Evolutionary conservation across 1,140 invertebrate species (phyloP).

Genomic region (Drosophila asahinai): DNA sequence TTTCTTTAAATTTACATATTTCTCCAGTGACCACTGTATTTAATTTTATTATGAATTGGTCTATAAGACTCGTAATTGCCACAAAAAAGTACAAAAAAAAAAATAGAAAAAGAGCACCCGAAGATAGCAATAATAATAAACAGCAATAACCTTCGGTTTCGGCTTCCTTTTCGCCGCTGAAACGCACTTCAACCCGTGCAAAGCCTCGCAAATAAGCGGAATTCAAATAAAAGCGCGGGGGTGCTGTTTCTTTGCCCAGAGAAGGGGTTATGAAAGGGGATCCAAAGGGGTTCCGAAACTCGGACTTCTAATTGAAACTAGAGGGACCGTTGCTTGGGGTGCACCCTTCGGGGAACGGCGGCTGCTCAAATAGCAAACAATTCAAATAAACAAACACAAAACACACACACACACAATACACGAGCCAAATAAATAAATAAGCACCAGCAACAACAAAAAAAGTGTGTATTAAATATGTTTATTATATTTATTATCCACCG

Average conservation of each 20-base stretch:
- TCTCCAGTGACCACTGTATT: constrained; percentile 30
- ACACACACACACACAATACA: constrained; percentile 32
- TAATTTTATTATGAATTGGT: constrained; percentile 25
- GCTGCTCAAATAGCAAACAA: constrained; percentile 72
- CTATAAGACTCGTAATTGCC: constrained; percentile 31
- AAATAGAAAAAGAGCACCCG: neutral
- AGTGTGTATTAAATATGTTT: constrained; percentile 59
- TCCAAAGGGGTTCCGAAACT: constrained; percentile 18
- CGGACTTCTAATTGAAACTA: constrained; percentile 46
- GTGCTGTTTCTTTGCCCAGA: constrained; percentile 4
- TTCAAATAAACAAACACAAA: constrained; percentile 49
- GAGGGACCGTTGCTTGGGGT: constrained; percentile 26
- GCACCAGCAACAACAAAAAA: constrained; percentile 14
- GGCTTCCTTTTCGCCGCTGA: constrained; percentile 40
- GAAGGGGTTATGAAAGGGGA: constrained; percentile 8
- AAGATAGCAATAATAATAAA: constrained; percentile 44
- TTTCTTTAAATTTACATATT: neutral
- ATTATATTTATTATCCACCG: constrained; percentile 46
- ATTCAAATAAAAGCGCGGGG: constrained; percentile 30
- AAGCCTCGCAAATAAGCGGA: constrained; percentile 35
- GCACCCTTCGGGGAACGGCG: constrained; percentile 20
- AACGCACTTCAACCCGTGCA: constrained; percentile 62
- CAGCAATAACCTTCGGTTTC: constrained; percentile 46
- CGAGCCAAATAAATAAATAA: constrained; percentile 45
- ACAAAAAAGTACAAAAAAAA: constrained; percentile 10